Base-by-base conservation (phyloP, 2,888 invertebrate species). In the Eupithecia tripunctaria region DNA sequence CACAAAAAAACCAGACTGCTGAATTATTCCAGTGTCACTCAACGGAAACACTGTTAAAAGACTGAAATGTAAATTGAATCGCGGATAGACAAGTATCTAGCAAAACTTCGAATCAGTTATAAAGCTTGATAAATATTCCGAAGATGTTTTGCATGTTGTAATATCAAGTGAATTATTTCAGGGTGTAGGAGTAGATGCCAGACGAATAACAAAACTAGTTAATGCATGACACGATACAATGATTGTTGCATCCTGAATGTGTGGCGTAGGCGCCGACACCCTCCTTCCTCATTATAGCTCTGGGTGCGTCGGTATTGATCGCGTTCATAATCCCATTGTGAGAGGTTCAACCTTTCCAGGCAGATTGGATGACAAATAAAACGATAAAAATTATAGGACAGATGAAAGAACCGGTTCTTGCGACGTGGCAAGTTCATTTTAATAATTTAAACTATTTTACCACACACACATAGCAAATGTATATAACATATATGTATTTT, bases 231-330 rank as follows among this genome's bases (percentile, higher is more conserved):
- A 77, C 75, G 73, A 82, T 79, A 82, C 84, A 85, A 79, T 90
- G 90, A 92, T 91, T 90, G 89, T 81, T 85, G 90, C 90, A 91
- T 92, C 92, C 91, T 91, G 86, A 83, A 82, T 81, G 83, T 84
- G 85, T 79, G 83, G 85, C 82, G 87, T 86, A 84, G 87, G 85
- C 86, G 85, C 86, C 84, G 88, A 79, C 89, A 91, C 93, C 93
- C 93, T 90, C 87, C 93, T 89, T 93, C 93, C 93, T 93, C 82
- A 91, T 93, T 92, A 92, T 81, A 25, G 71, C 71, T 67, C 68
- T 75, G 79, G 77, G 81, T 84, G 85, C 84, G 83, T 82, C 82
- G 80, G 72, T 75, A 80, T 80, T 76, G 78, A 79, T 79, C 76
- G 70, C 67, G 56, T 68, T 72, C 72, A 76, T 78, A 64, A 75